Evolutionary conservation across 2,797 vertebrate genomes (phyloP).

Genomic region (Alcedo atthis): DNA sequence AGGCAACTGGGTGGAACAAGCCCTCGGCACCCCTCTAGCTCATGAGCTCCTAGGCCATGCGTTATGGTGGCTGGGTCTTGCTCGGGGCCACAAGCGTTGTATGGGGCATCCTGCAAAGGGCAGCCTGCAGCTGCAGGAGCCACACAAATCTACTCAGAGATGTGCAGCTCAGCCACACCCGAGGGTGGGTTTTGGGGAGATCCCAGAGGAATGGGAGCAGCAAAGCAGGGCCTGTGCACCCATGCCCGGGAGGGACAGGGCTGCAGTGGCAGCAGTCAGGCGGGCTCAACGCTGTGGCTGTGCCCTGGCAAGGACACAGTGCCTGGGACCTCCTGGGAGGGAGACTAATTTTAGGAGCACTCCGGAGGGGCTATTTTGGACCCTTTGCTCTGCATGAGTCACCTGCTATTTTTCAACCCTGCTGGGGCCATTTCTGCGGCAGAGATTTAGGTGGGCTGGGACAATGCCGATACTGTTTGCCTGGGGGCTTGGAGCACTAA

Average conservation of each 20-base stretch:
- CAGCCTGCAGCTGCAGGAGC: background rate
- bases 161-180: fast-evolving
- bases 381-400: conserved; percentile 61
- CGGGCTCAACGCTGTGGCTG: background rate
- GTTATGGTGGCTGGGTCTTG: background rate
- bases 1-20: background rate
- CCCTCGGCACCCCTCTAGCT: background rate
- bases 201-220: background rate
- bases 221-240: fast-evolving
- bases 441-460: conserved; percentile 29
- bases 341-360: conserved; percentile 64
- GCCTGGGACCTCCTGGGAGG: conserved; percentile 27
- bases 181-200: background rate
- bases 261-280: background rate
- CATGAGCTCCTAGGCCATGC: fast-evolving
- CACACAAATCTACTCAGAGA: fast-evolving
- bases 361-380: conserved; percentile 66
- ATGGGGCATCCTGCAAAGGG: background rate
- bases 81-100: fast-evolving
- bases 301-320: conserved; percentile 59
- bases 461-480: conserved; percentile 8
- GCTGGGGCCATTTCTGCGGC: conserved; percentile 47
- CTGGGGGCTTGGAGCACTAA: background rate
- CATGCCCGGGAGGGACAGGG: fast-evolving
- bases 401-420: conserved; percentile 61